Evolutionary conservation across 64 coral and sea anemone genomes (phyloP).

Genomic region (Montipora sp.): DNA sequence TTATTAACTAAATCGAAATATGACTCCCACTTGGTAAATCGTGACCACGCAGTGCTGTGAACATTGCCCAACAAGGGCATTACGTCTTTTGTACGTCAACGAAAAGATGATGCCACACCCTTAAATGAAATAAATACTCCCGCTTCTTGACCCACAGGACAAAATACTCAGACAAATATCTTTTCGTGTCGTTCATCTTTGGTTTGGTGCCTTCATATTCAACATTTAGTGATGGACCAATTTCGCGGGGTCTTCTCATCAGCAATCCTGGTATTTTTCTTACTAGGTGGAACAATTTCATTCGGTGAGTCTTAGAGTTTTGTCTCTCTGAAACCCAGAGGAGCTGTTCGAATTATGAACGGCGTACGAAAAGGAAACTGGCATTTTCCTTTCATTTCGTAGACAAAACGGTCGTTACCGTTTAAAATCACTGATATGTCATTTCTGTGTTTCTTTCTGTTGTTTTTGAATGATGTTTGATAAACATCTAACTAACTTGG

Average conservation of each 20-base stretch:
- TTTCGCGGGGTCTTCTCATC: neutral
- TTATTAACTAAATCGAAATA: no score
- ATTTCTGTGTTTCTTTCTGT: neutral
- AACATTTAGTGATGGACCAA: neutral
- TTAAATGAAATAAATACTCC: neutral
- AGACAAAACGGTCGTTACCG: no score
- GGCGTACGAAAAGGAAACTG: no score
- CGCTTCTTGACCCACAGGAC: neutral
- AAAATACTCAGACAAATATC: neutral
- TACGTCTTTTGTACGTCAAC: no score
- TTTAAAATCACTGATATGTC: neutral
- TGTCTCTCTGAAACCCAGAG: no score
- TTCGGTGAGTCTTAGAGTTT: neutral
- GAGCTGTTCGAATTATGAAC: no score
- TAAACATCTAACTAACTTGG: neutral
- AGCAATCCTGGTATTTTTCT: conserved; percentile 1
- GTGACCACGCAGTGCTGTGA: no score
- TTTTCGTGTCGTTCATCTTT: neutral
- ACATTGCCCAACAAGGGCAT: no score
- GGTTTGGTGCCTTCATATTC: neutral
- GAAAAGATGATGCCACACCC: neutral
- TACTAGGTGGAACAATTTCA: neutral
- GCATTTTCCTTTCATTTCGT: neutral
- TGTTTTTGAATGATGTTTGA: neutral
- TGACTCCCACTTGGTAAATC: no score